Evolutionary conservation across 2,888 invertebrate species (phyloP).

Genomic region (Drosophila engyochracea): DNA sequence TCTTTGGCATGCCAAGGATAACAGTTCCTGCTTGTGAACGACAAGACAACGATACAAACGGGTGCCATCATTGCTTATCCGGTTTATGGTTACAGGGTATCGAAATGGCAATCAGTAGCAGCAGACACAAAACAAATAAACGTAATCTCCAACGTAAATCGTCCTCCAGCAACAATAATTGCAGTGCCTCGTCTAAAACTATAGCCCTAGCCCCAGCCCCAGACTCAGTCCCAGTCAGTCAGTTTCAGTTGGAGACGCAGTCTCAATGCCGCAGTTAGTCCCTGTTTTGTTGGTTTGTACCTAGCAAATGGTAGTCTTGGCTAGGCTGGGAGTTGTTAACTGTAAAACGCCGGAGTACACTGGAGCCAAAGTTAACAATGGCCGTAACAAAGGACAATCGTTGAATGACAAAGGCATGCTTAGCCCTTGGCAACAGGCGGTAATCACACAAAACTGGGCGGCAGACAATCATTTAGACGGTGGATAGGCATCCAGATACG

Average conservation of each 20-base stretch:
- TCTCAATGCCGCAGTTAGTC: background rate
- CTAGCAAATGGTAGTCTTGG: slow-evolving; percentile 7
- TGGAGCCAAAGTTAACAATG: slow-evolving; percentile 62
- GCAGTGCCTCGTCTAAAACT: slow-evolving; percentile 41
- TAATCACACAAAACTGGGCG: slow-evolving; percentile 69
- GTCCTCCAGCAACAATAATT: slow-evolving; percentile 69
- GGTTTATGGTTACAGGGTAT: slow-evolving; percentile 1
- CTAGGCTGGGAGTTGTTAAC: slow-evolving; percentile 24
- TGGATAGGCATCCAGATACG: slow-evolving; percentile 27
- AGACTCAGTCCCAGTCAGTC: slow-evolving; percentile 3
- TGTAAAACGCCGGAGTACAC: slow-evolving; percentile 29
- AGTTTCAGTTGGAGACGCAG: background rate
- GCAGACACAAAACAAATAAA: slow-evolving; percentile 43
- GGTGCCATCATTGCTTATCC: background rate
- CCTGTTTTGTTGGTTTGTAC: slow-evolving; percentile 3
- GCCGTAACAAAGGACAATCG: slow-evolving; percentile 77
- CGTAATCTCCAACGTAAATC: slow-evolving; percentile 70
- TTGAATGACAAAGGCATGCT: slow-evolving; percentile 78
- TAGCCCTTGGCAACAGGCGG: slow-evolving; percentile 81
- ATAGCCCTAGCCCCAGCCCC: background rate
- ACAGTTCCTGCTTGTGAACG: background rate
- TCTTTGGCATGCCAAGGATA: background rate
- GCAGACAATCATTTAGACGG: slow-evolving; percentile 37
- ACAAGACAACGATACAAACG: background rate
- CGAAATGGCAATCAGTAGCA: slow-evolving; percentile 19